Evolutionary conservation across 2,113 vertebrate genomes (phyloP).

Genomic region (Sminthopsis crassicaudata): DNA sequence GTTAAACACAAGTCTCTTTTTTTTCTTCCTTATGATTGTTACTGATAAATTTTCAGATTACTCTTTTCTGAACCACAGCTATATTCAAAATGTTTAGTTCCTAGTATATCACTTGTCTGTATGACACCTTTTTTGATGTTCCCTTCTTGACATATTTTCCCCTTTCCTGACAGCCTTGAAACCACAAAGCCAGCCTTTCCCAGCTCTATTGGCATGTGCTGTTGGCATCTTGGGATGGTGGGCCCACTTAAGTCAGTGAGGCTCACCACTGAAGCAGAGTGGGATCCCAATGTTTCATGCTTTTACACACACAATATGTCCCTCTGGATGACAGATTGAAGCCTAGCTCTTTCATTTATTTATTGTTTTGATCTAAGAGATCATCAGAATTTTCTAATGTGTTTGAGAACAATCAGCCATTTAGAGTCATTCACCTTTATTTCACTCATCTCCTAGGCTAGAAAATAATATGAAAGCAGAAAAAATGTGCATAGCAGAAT

Average conservation of each 20-base stretch:
- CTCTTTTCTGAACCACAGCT: background rate
- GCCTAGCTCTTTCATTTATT: slow-evolving; percentile 46
- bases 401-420: slow-evolving; percentile 39
- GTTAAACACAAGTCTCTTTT: background rate
- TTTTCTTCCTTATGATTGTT: background rate
- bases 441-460: slow-evolving; percentile 48
- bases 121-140: background rate
- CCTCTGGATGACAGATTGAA: slow-evolving; percentile 62
- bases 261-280: slow-evolving; percentile 34
- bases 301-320: slow-evolving; percentile 44
- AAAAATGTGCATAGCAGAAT: slow-evolving; percentile 47
- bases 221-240: slow-evolving; percentile 19
- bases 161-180: slow-evolving; percentile 16
- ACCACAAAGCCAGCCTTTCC: slow-evolving; percentile 9
- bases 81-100: background rate
- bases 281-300: slow-evolving; percentile 54
- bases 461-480: slow-evolving; percentile 54
- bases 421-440: slow-evolving; percentile 47
- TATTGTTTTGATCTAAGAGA: slow-evolving; percentile 66
- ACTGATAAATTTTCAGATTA: background rate
- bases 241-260: slow-evolving; percentile 43
- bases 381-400: slow-evolving; percentile 59
- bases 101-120: background rate
- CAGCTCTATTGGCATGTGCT: background rate
- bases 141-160: background rate